A percentile compares a stretch with the other conserved stretches of the same genome.
Conservation (phyloP, 2,113 vertebrate genomes). For the Heloderma charlesbogerti region DNA sequence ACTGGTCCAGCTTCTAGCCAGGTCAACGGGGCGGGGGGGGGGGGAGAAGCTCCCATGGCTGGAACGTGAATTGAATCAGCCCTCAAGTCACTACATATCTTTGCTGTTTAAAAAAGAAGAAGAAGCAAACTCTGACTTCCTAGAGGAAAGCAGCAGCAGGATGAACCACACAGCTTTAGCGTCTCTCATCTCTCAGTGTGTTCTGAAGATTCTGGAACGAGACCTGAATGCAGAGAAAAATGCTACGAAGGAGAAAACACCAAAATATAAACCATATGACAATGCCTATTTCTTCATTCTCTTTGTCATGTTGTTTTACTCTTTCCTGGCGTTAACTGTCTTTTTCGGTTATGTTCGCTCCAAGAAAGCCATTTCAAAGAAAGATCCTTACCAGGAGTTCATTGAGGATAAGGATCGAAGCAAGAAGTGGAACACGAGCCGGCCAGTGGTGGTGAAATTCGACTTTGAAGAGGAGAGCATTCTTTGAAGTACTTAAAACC, state of each 20-base stretch:
- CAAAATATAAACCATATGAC: conserved; percentile 86
- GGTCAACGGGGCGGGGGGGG: background rate
- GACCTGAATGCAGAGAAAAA: conserved; percentile 71
- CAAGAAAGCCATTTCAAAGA: conserved; percentile 82
- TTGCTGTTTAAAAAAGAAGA: background rate
- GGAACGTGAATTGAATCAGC: background rate
- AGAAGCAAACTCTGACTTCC: conserved; percentile 40
- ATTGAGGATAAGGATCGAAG: conserved; percentile 71
- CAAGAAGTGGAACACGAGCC: conserved; percentile 80
- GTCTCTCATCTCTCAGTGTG: conserved; percentile 79
- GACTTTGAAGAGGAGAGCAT: conserved; percentile 90
- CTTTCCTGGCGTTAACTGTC: conserved; percentile 87
- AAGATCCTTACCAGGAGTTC: conserved; percentile 87
- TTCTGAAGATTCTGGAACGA: conserved; percentile 84
- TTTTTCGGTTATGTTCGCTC: conserved; percentile 86
- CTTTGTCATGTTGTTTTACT: conserved; percentile 93
- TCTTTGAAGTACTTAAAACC: conserved; percentile 77
- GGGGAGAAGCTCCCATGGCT: conserved; percentile 30
- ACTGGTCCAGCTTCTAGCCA: conserved; percentile 42
- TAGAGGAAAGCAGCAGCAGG: conserved; percentile 27
- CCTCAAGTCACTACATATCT: conserved; percentile 43
- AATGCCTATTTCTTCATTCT: conserved; percentile 91
- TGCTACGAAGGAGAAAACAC: conserved; percentile 73
- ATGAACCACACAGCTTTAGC: conserved; percentile 82
- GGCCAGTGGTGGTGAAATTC: conserved; percentile 77